Evolutionary conservation across 2,888 invertebrate genomes (phyloP).

Genomic region (Philonicus albiceps): DNA sequence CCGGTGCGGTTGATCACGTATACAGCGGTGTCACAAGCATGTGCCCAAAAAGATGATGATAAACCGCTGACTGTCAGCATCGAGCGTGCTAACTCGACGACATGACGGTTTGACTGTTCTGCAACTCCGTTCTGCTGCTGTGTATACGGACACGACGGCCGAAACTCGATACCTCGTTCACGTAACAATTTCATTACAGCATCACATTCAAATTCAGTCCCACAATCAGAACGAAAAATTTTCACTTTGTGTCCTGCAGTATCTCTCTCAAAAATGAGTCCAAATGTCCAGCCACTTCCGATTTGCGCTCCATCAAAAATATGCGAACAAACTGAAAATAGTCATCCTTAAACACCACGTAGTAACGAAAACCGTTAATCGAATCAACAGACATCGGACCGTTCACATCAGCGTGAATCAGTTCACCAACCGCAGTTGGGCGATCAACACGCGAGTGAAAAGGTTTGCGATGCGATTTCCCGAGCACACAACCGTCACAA

Average conservation of each 20-base stretch:
- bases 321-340: background rate
- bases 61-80: background rate
- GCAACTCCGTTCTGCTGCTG: constrained; percentile 1
- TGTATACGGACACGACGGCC: background rate
- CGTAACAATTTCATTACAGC: background rate
- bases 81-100: background rate
- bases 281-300: background rate
- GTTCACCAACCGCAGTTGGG: background rate
- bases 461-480: constrained; percentile 7
- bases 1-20: background rate
- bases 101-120: background rate
- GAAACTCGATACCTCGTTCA: background rate
- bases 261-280: background rate
- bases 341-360: background rate
- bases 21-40: background rate
- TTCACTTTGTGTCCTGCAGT: background rate
- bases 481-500: background rate
- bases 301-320: background rate
- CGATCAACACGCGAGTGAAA: background rate
- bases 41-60: background rate
- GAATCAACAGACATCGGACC: background rate
- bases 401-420: background rate
- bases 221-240: background rate
- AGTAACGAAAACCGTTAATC: background rate
- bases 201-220: background rate